A percentile compares a stretch with the other conserved stretches of the same genome.
Conservation (phyloP, 2,888 invertebrate species). For the Drosophila mimetica region DNA sequence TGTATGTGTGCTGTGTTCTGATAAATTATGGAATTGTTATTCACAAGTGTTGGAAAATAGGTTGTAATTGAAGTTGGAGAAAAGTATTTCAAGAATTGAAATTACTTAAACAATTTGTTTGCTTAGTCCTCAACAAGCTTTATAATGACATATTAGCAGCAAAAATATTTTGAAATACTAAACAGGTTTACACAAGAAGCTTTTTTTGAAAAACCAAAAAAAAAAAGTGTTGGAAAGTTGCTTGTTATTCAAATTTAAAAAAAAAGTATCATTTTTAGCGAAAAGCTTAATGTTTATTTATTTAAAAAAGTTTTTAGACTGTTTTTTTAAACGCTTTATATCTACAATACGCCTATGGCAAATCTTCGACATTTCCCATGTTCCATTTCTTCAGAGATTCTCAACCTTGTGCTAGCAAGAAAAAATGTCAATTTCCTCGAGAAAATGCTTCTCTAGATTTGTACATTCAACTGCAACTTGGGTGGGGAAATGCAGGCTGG, state of each 20-base stretch:
- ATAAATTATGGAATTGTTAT: slow-evolving; percentile 36
- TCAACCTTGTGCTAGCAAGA: slow-evolving; percentile 13
- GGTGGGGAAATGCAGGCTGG: neutral
- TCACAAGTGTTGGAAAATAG: slow-evolving; percentile 31
- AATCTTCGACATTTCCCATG: slow-evolving; percentile 9
- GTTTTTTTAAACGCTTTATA: neutral
- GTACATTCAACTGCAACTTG: slow-evolving; percentile 28
- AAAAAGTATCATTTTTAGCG: neutral
- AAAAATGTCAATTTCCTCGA: slow-evolving; percentile 34
- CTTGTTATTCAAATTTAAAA: neutral
- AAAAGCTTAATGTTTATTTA: no score
- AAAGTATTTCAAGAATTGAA: neutral
- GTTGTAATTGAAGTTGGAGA: neutral
- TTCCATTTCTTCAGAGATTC: slow-evolving; percentile 5
- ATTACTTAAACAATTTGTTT: neutral
- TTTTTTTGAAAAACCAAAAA: neutral
- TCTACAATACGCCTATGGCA: neutral
- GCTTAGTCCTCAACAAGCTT: neutral
- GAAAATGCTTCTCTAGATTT: slow-evolving; percentile 26
- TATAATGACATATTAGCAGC: no score
- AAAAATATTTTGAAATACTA: no score
- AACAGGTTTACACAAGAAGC: no score
- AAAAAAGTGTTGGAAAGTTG: neutral
- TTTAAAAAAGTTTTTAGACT: no score
- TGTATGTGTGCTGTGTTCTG: slow-evolving; percentile 1